Base-by-base conservation (phyloP, 2,797 vertebrate genomes). In the Astyanax mexicanus region DNA sequence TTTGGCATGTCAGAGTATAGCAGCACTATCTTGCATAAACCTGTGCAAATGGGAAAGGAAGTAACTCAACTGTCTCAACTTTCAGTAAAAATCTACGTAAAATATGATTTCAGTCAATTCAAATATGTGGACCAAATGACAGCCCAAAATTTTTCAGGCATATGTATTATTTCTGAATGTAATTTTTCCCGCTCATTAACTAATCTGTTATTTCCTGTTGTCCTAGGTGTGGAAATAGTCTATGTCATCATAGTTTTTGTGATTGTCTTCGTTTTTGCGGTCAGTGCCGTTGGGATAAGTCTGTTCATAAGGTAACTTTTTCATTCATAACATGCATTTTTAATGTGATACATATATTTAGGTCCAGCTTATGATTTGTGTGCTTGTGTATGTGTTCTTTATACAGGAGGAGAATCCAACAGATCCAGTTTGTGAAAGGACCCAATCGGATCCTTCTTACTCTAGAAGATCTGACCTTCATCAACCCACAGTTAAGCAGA, bases 391-490 rank as follows among this genome's bases (percentile, higher is more conserved):
- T 71, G n/a, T n/a, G n/a, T n/a, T 40, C 10, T 70, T 62, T 72
- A 71, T 72, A 37, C 88, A 98, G 96, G 84, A 87, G 86, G 81
- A 90, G 84, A 74, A 87, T 96, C 81, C 92, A 96, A 79, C 95
- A 96, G 87, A 97, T 94, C 75, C 95, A 96, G 76, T 83, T 98
- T 75, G 86, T 96, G 79, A 96, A 92, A 89, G 97, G 96, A 67
- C 95, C 95, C 2, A 96, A 96, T 85, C 92, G 95, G 81, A 95
- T 96, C 77, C 83, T 97, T 40, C 75, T 98, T 62, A 96, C 93
- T 13, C 81, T 96, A 72, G 92, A 96, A 11, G 95, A 98, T 84
- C 93, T 98, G 0, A 88, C 95, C 6, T 98, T 98, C 83, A 95
- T 98, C 72, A 95, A 95, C 79, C 93, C 94, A 7, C 94, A 96